These are phyloP conservation scores for Spodoptera litura DNA, from an alignment of 1,140 invertebrate species.

Conservation along the genomic window DNA sequence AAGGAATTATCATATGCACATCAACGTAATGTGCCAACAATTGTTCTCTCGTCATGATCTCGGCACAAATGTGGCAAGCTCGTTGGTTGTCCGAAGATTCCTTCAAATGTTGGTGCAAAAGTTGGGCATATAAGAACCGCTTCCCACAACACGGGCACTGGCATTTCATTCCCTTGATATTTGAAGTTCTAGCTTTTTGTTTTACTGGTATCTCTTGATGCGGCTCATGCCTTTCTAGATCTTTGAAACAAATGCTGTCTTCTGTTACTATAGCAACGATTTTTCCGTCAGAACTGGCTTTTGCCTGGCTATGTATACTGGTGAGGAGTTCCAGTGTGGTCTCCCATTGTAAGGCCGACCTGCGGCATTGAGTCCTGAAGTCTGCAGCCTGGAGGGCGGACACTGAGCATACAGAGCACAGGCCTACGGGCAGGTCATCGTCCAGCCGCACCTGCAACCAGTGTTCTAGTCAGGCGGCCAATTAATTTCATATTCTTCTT, in stretches of 20 bases:
- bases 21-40: constrained; percentile 63
- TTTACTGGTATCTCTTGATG: constrained; percentile 22
- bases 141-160: constrained; percentile 70
- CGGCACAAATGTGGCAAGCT: constrained; percentile 72
- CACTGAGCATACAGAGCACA: constrained; percentile 66
- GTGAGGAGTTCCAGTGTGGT: constrained; percentile 58
- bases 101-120: constrained; percentile 70
- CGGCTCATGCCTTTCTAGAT: constrained; percentile 6
- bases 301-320: constrained; percentile 49
- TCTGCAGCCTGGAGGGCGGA: constrained; percentile 64
- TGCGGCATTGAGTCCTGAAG: constrained; percentile 65
- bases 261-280: constrained; percentile 60
- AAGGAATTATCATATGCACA: constrained; percentile 58
- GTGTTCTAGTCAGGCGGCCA: constrained; percentile 70
- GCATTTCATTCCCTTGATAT: constrained; percentile 48
- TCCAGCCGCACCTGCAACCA: constrained; percentile 75
- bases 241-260: constrained; percentile 55
- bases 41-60: constrained; percentile 66
- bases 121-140: constrained; percentile 62
- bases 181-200: not conserved
- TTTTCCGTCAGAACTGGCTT: constrained; percentile 32
- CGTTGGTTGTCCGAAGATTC: constrained; percentile 66
- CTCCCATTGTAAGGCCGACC: constrained; percentile 64
- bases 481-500: constrained; percentile 43
- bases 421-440: constrained; percentile 65